A percentile compares a stretch with the other conserved stretches of the same genome.
Evolutionary conservation across 2,113 vertebrate genomes (phyloP).

Genomic region (Psophia crepitans): DNA sequence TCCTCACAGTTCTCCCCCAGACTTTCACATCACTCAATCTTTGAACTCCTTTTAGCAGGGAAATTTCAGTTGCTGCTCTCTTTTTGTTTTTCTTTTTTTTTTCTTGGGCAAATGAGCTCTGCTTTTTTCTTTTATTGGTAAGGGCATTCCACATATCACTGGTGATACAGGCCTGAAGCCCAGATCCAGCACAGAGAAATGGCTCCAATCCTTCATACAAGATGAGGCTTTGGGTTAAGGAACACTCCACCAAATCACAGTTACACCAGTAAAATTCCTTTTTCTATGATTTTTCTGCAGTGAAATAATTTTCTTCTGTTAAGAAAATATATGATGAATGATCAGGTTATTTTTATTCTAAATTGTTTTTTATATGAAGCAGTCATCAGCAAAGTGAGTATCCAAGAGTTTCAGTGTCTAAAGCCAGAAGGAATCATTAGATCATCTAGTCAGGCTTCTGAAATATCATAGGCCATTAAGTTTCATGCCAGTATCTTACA

Average conservation of each 20-base stretch:
- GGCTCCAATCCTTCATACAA: not conserved
- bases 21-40: not conserved
- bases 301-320: not conserved
- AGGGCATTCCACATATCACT: not conserved
- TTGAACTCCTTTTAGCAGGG: not conserved
- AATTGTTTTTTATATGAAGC: not conserved
- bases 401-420: not conserved
- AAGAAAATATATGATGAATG: not conserved
- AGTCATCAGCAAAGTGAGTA: not conserved
- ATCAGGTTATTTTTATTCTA: not conserved
- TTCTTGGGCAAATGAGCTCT: not conserved
- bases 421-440: not conserved
- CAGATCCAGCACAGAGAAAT: not conserved
- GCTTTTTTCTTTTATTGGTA: not conserved
- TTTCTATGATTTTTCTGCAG: not conserved
- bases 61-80: not conserved
- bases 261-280: not conserved
- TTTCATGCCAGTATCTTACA: not conserved
- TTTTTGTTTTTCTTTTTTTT: not conserved
- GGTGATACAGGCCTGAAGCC: not conserved
- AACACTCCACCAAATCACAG: not conserved
- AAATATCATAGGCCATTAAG: not conserved
- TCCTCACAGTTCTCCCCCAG: not conserved
- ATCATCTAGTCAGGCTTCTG: not conserved
- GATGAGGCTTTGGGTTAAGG: not conserved